A percentile compares a stretch with the other conserved stretches of the same genome.
Evolutionary conservation across 2,113 vertebrate species (phyloP).

Genomic region (Calidris pygmaea): DNA sequence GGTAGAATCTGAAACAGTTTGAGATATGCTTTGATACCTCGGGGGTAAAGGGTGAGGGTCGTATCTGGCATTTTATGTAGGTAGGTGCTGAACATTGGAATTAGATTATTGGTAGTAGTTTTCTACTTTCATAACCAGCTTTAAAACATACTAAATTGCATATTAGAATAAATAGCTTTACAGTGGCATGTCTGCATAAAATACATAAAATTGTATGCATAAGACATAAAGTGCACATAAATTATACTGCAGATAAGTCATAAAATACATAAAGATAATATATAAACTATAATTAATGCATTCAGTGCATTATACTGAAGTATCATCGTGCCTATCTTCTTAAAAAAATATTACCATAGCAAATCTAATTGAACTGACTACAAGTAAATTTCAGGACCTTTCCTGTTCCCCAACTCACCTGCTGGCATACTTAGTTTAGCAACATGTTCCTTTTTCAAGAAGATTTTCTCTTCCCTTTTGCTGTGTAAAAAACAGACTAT

Average conservation of each 20-base stretch:
- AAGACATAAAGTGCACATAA: background rate
- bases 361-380: background rate
- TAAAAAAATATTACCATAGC: background rate
- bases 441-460: background rate
- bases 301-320: background rate
- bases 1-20: slow-evolving; percentile 51
- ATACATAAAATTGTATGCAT: fast-evolving
- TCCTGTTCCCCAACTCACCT: background rate
- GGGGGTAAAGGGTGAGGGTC: background rate
- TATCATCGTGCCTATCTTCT: background rate
- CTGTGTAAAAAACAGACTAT: background rate
- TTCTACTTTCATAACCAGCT: background rate
- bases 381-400: background rate
- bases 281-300: background rate
- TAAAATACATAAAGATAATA: background rate
- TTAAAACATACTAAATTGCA: background rate
- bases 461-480: slow-evolving; percentile 16
- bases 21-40: background rate
- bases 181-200: background rate
- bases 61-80: background rate
- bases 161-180: background rate
- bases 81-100: background rate
- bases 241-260: background rate
- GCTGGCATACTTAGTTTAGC: background rate
- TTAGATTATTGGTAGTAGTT: background rate